phyloP scores from a whole-genome alignment of 2,888 invertebrate genomes.

The Drosophila antonietae region DNA sequence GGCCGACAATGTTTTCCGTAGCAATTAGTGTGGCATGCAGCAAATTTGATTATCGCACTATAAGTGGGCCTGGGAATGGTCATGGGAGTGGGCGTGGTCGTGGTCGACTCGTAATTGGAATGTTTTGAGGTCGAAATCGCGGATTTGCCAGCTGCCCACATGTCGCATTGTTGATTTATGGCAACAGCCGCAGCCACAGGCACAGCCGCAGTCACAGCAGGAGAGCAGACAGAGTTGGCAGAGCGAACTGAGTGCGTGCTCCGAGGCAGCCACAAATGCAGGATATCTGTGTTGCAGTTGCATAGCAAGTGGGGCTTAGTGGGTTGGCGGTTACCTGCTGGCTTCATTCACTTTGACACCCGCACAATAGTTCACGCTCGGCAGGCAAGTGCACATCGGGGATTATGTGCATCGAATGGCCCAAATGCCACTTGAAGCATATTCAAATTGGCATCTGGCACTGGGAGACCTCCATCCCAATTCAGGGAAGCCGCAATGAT shows the following conservation, averaged over 20 bases:
- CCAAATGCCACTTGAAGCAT: slow-evolving; percentile 15
- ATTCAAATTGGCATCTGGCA: slow-evolving; percentile 43
- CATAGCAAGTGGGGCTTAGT: slow-evolving; percentile 15
- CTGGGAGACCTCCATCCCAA: neutral
- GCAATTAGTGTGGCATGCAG: slow-evolving; percentile 45
- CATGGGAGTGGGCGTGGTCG: neutral
- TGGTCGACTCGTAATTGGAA: slow-evolving; percentile 56
- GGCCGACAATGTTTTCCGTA: slow-evolving; percentile 4
- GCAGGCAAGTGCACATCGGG: slow-evolving; percentile 14
- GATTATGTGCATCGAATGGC: slow-evolving; percentile 35
- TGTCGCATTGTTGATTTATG: slow-evolving; percentile 70
- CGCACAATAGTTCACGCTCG: slow-evolving; percentile 35
- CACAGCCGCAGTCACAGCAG: neutral
- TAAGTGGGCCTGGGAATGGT: neutral
- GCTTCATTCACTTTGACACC: slow-evolving; percentile 31
- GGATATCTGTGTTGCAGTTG: slow-evolving; percentile 18
- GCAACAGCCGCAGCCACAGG: slow-evolving; percentile 12
- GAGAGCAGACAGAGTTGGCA: neutral
- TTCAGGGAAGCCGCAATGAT: slow-evolving; percentile 30
- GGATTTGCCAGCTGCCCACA: slow-evolving; percentile 46
- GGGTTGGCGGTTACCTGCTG: slow-evolving; percentile 18
- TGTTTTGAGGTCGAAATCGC: slow-evolving; percentile 56
- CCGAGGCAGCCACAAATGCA: slow-evolving; percentile 24
- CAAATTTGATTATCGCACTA: slow-evolving; percentile 43
- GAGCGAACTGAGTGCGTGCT: slow-evolving; percentile 11